Conservation (phyloP, 23 tunicate species). For the Styela plicata region DNA sequence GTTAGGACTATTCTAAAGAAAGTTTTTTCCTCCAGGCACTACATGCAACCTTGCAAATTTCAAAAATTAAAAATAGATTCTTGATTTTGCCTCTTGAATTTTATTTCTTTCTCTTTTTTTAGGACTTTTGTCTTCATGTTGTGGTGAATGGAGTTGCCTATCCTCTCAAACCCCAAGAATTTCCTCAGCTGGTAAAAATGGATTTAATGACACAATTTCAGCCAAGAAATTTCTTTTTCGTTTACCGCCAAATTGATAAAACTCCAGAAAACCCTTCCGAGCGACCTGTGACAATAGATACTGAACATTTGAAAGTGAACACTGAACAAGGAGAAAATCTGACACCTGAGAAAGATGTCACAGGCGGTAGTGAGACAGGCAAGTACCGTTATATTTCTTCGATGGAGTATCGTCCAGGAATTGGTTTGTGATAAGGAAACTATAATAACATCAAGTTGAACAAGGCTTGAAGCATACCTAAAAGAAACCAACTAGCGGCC, state of each 20-base stretch:
- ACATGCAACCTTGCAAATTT: neutral
- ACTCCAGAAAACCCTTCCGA: neutral
- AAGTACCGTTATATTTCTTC: no score
- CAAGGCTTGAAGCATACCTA: no score
- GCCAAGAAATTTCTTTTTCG: conserved; percentile 49
- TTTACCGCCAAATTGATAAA: conserved; percentile 44
- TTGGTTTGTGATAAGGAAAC: no score
- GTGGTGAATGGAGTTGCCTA: conserved; percentile 55
- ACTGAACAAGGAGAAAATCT: conserved; percentile 5
- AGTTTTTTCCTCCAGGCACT: neutral
- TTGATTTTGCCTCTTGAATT: no score
- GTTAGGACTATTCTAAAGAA: no score
- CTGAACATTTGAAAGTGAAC: conserved; percentile 13
- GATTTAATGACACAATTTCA: conserved; percentile 84
- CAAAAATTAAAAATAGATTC: no score
- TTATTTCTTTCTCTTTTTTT: neutral
- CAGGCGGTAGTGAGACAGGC: no score
- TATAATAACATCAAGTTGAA: no score
- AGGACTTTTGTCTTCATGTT: conserved; percentile 87
- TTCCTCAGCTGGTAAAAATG: conserved; percentile 92
- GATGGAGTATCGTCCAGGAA: no score
- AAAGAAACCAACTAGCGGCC: no score
- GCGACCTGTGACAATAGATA: conserved; percentile 12
- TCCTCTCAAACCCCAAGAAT: conserved; percentile 66
- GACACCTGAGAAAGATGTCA: no score